Evolutionary conservation across 2,113 vertebrate genomes (phyloP).

Genomic region (Phyllostomus hastatus): DNA sequence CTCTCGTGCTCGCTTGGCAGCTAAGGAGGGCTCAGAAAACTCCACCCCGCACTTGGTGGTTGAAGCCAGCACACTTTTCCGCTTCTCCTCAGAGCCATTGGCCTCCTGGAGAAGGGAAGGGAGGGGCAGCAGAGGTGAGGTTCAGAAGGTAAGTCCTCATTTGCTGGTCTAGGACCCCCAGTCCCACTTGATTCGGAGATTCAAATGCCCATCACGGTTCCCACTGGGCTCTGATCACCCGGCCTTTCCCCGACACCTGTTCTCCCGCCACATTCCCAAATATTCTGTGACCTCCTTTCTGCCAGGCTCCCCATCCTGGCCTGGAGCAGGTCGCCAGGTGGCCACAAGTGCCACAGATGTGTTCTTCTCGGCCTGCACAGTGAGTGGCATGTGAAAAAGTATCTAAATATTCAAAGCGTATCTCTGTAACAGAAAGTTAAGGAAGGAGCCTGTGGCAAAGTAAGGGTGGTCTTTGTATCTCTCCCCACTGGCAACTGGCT

Average conservation of each 20-base stretch:
- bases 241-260: neutral
- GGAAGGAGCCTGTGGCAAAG: neutral
- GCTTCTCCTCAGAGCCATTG: conserved; percentile 78
- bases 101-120: conserved; percentile 72
- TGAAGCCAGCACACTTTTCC: conserved; percentile 73
- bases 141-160: neutral
- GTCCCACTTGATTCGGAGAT: neutral
- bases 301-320: neutral
- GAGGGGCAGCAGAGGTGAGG: neutral
- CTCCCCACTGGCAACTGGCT: neutral
- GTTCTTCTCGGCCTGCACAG: neutral
- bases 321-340: neutral
- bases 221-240: neutral
- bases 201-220: neutral
- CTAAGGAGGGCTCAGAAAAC: conserved; percentile 74
- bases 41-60: conserved; percentile 79
- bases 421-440: neutral
- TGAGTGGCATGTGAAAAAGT: neutral
- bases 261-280: neutral
- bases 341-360: neutral
- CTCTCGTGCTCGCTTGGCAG: conserved; percentile 85
- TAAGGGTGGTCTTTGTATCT: neutral
- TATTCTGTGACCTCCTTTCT: neutral
- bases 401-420: neutral
- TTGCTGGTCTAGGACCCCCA: neutral